Base-by-base conservation (phyloP, 2,888 invertebrate species). In the Encarsia formosa region DNA sequence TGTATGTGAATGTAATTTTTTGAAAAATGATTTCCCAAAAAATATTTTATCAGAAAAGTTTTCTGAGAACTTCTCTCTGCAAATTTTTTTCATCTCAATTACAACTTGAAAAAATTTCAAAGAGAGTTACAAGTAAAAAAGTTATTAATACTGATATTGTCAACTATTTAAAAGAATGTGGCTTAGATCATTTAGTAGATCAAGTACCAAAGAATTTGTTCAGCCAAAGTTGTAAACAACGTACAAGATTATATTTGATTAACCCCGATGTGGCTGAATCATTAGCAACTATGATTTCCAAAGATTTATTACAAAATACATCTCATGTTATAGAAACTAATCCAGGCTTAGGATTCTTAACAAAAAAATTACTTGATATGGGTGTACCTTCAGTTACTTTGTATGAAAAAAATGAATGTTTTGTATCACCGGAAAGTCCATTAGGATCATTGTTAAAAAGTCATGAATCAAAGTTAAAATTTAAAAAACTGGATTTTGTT, bases 321-420 rank as follows among this genome's bases (percentile, higher is more conserved):
- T 52, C 53, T 40, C 74, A 78, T 3, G 65, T 84, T 15, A 71
- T 84, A n/a, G 88, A 88, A 75, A 76, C 84, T 0, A 85, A 85
- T 73, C 84, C 88, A 1, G 88, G 88, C 0, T 73, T 82, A 35
- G 86, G 88, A 0, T 69, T 82, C 18, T 69, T 88, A 42, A 83
- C 85, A 2, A 69, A 77, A 58, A 76, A 83, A 60, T 66, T 88
- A 26, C 68, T 87, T 4, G 65, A 78, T 6, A 58, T 59, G 60
- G 77, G 77, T 16, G 70, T 80, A 22, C 74, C 76, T 8, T 69
- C 74, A 39, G 72, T 88, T 13, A 72, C 82, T 53, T 64, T 86
- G 51, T 82, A 81, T 65, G 88, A 88, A 73, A 63, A 71, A 6
- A 74, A 78, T 49, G 66, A 67, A 18, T 67, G 77, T 18, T 85